Evolutionary conservation across 2,113 vertebrate genomes (phyloP).

Genomic region (Corythornis vintsioides): DNA sequence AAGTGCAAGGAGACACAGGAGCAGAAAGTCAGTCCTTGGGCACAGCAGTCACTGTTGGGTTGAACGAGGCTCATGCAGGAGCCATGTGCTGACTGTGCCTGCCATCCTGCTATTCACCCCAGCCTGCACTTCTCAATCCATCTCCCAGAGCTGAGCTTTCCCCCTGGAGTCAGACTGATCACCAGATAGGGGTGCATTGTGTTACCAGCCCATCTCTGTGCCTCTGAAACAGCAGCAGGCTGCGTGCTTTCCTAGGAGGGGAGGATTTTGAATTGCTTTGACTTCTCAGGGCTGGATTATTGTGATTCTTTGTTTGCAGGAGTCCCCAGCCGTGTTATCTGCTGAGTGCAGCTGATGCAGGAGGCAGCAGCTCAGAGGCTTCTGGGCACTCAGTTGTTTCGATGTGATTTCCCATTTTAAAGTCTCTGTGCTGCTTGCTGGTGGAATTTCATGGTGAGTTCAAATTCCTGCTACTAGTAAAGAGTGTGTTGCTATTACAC

Average conservation of each 20-base stretch:
- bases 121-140: neutral
- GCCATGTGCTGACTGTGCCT: neutral
- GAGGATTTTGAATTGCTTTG: conserved; percentile 16
- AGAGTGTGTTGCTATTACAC: neutral
- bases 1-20: neutral
- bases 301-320: conserved; percentile 53
- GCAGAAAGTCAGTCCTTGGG: neutral
- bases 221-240: neutral
- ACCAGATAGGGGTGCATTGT: conserved; percentile 17
- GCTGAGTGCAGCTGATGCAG: neutral
- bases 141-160: neutral
- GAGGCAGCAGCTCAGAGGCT: conserved; percentile 5
- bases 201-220: neutral
- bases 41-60: neutral
- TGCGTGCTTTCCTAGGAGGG: neutral
- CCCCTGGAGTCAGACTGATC: neutral
- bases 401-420: neutral
- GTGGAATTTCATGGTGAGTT: neutral
- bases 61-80: neutral
- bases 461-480: neutral
- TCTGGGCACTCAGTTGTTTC: neutral
- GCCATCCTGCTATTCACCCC: neutral
- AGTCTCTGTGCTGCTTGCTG: neutral
- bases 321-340: conserved; percentile 33
- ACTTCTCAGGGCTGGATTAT: conserved; percentile 34